Conservation (phyloP, 2,888 invertebrate species). For the Scaptomyza tumidula region DNA sequence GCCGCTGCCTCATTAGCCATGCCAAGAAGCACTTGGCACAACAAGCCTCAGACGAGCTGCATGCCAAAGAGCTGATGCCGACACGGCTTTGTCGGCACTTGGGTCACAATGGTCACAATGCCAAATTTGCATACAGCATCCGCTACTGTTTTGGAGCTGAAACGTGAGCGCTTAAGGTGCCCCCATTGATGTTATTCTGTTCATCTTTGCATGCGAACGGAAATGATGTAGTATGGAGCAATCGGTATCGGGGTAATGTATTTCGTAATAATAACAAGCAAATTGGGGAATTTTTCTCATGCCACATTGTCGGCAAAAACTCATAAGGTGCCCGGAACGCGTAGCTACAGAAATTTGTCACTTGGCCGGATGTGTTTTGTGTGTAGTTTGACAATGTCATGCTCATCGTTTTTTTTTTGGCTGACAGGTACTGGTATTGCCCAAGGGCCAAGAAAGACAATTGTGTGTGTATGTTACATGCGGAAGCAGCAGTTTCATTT, state of each 20-base stretch:
- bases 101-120: constrained; percentile 63
- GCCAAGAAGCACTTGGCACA: constrained; percentile 73
- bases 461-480: constrained; percentile 56
- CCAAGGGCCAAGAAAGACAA: constrained; percentile 48
- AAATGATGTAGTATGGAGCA: constrained; percentile 33
- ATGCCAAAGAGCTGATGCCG: constrained; percentile 51
- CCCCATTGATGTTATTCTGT: constrained; percentile 43
- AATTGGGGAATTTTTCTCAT: constrained; percentile 65
- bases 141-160: constrained; percentile 70
- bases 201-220: constrained; percentile 52
- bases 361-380: constrained; percentile 78
- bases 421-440: constrained; percentile 67
- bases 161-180: constrained; percentile 63
- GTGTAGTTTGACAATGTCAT: constrained; percentile 67
- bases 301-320: constrained; percentile 49
- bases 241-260: constrained; percentile 30
- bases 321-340: constrained; percentile 47
- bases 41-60: constrained; percentile 63
- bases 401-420: constrained; percentile 48
- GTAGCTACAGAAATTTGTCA: constrained; percentile 66
- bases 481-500: constrained; percentile 71
- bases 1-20: constrained; percentile 68
- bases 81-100: constrained; percentile 71
- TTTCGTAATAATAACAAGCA: constrained; percentile 68
- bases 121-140: constrained; percentile 78